phyloP scores from a whole-genome alignment of 2,797 vertebrate genomes.

The Discoglossus pictus region DNA sequence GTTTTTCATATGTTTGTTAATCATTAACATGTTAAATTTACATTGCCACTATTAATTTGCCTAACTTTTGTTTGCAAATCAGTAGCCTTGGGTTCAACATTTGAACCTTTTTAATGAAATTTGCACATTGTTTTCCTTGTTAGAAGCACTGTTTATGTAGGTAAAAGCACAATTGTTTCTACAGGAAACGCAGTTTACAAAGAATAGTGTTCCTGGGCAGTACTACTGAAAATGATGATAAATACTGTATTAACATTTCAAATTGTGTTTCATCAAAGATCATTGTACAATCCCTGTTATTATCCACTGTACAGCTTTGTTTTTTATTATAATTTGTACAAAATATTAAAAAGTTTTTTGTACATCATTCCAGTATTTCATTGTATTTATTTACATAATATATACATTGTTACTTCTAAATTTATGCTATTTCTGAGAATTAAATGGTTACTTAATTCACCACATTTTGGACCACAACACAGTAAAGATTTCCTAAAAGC shows the following conservation, averaged over 20 bases:
- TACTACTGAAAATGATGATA: constrained; percentile 26
- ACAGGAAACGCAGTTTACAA: constrained; percentile 18
- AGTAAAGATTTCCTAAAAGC: no score
- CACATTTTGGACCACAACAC: no score
- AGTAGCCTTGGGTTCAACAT: constrained; percentile 5
- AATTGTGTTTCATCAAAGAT: constrained; percentile 22
- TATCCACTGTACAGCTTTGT: constrained; percentile 39
- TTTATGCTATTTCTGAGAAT: no score
- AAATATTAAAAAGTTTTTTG: constrained; percentile 42
- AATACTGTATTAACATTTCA: constrained; percentile 27
- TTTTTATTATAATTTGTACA: constrained; percentile 45
- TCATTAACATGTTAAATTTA: no score
- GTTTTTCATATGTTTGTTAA: no score
- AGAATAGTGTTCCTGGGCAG: constrained; percentile 24
- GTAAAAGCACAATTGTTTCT: constrained; percentile 44
- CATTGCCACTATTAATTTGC: no score
- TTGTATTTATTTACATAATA: not conserved
- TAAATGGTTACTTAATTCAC: no score
- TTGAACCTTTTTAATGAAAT: constrained; percentile 24
- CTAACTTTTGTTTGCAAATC: not conserved
- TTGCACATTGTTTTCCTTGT: constrained; percentile 34
- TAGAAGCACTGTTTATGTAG: constrained; percentile 36
- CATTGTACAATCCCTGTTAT: constrained; percentile 32
- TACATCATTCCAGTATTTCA: constrained; percentile 4
- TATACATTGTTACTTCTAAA: no score